Base-by-base conservation (phyloP, 1,140 invertebrate genomes). In the Tetraneura akinire region DNA sequence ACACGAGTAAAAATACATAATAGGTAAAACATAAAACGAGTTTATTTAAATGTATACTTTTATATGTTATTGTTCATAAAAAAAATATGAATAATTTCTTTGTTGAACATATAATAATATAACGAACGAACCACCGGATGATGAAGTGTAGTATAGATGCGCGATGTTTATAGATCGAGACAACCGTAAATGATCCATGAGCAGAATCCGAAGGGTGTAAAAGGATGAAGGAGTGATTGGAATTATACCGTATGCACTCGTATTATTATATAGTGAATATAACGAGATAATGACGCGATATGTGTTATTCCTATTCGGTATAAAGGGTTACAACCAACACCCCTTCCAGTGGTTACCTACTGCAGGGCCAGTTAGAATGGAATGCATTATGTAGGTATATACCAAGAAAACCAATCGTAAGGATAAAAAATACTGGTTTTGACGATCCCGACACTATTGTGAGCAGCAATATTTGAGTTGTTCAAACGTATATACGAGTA, bases 51-150 rank as follows among this genome's bases (percentile, higher is more conserved):
- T 53, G 1, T n/a, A 1, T n/a, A 53, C n/a, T 3, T 47, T 13
- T 8, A 47, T n/a, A n/a, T n/a, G n/a, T 47, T 47, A 47, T 47
- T 1, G 11, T 47, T 62, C 32, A 9, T 62, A 10, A 9, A 62
- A 62, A 2, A 10, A 37, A 21, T 45, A 68, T 23, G 37, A 18
- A 23, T n/a, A 68, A 68, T 68, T 23, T 10, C 32, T 62, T n/a
- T 2, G 26, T 32, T 10, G 10, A 37, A 4, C 10, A 13, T 42
- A 21, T 32, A n/a, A 8, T 37, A 37, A 37, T n/a, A 37, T 37
- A 68, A 68, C 66, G 66, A 68, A 71, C 68, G 49, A 71, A 49
- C 29, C 51, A 71, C 45, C 68, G 68, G 68, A 71, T n/a, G 47
- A 71, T 29, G 42, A 5, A 37, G 37, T n/a, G n/a, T n/a, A n/a